Percentiles rank a stretch among this genome's conserved stretches.
Evolutionary conservation across 23 tunicate genomes (phyloP).

Genomic region (Styela plicata): DNA sequence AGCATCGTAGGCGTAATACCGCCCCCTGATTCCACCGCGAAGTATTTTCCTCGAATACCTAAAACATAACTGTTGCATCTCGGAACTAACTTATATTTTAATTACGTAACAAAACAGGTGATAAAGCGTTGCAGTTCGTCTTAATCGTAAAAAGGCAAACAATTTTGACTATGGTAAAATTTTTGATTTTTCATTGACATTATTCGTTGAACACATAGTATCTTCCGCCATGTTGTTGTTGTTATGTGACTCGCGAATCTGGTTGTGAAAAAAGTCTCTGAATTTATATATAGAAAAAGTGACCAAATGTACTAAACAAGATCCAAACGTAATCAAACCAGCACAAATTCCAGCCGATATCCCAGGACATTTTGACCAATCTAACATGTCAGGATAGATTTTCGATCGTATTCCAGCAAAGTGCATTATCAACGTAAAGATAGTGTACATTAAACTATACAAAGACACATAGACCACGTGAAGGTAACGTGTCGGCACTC

Average conservation of each 20-base stretch:
- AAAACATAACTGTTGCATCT: too few species aligned
- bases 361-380: slow-evolving; percentile 53
- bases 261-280: slow-evolving; percentile 17
- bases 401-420: slow-evolving; percentile 36
- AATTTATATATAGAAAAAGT: slow-evolving; percentile 40
- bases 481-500: slow-evolving; percentile 49
- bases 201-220: background rate
- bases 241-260: background rate
- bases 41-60: too few species aligned
- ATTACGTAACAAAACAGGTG: too few species aligned
- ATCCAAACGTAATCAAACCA: background rate
- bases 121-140: too few species aligned
- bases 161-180: too few species aligned
- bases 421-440: slow-evolving; percentile 65
- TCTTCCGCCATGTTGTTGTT: background rate
- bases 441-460: slow-evolving; percentile 44
- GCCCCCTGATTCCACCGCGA: too few species aligned
- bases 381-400: slow-evolving; percentile 31
- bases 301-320: slow-evolving; percentile 37
- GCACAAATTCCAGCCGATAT: slow-evolving; percentile 16
- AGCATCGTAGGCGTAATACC: too few species aligned
- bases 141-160: too few species aligned
- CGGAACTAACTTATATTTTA: too few species aligned
- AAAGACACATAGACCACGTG: slow-evolving; percentile 43
- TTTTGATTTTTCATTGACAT: background rate